Base-by-base conservation (phyloP, 2,888 invertebrate species). In the Tetranychus truncatus region DNA sequence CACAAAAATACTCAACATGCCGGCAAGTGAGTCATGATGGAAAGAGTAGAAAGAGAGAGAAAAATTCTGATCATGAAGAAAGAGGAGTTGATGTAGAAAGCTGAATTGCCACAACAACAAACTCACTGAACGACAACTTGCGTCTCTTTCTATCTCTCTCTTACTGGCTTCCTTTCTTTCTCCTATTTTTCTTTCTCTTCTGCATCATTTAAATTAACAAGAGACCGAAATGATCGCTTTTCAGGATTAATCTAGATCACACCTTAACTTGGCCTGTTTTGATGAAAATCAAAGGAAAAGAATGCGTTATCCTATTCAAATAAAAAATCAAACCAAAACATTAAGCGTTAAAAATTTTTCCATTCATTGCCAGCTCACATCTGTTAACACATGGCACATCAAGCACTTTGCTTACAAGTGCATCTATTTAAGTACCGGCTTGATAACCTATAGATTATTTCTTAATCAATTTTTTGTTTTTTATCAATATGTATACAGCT, bases 101-200 rank as follows among this genome's bases (percentile, higher is more conserved):
- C 55, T 55, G 55, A 55, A 55, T 55, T 55, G 55, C 55, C 55
- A 55, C 55, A 55, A 55, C 55, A 55, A 55, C 69, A 21, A 69
- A 21, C 69, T 69, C 69, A 69, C 44, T 72, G 44, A 20, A 45
- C n/a, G 18, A 34, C 72, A n/a, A 21, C 34, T 72, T 9, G 8
- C 72, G 18, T 45, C 72, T 18, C 72, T 72, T 44, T 72, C 72
- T 72, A 15, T 45, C 72, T 72, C 72, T 72, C 72, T 46, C 72
- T 72, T 44, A 24, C 72, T 18, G 15, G 9, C 18, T 72, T 44
- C 34, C 69, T 69, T 24, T 69, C 69, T 69, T 24, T 69, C 21
- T 69, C 69, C 20, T 24, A 24, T 15, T 24, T 72, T 20, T 72
- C 72, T 72, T 18, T 72, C 72, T 46, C 72, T 72, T 69, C 9